Conservation (phyloP, 2,888 invertebrate genomes). For the Melanchra persicariae region DNA sequence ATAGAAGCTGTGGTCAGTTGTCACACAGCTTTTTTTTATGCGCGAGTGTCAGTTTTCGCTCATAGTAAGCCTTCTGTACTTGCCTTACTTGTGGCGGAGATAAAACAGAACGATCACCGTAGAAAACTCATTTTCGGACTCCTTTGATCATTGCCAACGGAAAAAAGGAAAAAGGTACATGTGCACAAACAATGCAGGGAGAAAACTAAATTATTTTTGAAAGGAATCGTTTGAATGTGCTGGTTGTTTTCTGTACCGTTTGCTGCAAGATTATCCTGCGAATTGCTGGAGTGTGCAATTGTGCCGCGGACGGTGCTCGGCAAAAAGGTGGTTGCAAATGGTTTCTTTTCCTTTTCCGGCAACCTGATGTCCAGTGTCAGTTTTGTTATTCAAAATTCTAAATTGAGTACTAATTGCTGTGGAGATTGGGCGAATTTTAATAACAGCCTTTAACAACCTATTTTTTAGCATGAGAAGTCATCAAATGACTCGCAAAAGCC, state of each 20-base stretch:
- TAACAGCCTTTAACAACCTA: not conserved
- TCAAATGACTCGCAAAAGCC: too few relatives aligned
- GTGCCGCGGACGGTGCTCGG: not conserved
- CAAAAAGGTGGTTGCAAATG: constrained; percentile 7
- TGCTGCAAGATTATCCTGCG: constrained; percentile 13
- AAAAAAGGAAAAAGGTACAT: constrained; percentile 61
- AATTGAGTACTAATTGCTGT: not conserved
- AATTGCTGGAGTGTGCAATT: not conserved
- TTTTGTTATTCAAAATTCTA: not conserved
- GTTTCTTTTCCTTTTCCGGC: not conserved
- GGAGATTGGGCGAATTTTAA: not conserved
- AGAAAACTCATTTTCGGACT: constrained; percentile 76
- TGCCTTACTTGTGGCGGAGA: constrained; percentile 40
- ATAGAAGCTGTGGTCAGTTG: too few relatives aligned
- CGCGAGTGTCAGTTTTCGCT: not conserved
- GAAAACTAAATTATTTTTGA: constrained; percentile 46
- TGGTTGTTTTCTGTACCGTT: constrained; percentile 38
- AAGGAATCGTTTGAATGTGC: constrained; percentile 42
- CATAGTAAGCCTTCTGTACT: not conserved
- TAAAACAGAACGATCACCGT: constrained; percentile 66
- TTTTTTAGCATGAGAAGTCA: too few relatives aligned
- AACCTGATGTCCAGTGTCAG: not conserved
- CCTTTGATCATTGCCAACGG: constrained; percentile 75
- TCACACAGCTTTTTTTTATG: too few relatives aligned
- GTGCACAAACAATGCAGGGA: constrained; percentile 56